Evolutionary conservation across 2,888 invertebrate species (phyloP).

Genomic region (Siphlonurus alternatus): DNA sequence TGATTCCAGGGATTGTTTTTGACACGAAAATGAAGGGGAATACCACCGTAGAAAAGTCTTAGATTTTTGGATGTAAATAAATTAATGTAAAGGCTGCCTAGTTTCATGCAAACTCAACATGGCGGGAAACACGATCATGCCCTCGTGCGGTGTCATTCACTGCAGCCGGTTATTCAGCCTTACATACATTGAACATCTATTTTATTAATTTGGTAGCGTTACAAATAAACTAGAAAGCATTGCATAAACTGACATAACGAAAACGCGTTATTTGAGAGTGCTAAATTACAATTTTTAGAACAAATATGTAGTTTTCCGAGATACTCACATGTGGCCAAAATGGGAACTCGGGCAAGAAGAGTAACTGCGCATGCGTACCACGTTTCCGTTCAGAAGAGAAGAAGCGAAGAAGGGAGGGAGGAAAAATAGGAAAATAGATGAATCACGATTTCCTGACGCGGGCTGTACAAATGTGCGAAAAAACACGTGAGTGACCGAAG

Average conservation of each 20-base stretch:
- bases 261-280: too few species aligned
- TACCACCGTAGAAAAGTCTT: too few species aligned
- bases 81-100: too few species aligned
- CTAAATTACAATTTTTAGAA: background rate
- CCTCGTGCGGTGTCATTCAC: conserved; percentile 1
- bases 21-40: too few species aligned
- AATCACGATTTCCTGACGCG: background rate
- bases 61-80: too few species aligned
- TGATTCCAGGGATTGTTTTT: too few species aligned
- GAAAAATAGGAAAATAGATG: background rate
- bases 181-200: background rate
- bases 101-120: conserved; percentile 25
- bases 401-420: background rate
- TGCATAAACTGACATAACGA: too few species aligned
- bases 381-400: conserved; percentile 21
- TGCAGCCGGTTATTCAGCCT: background rate
- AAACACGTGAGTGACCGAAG: too few species aligned
- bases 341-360: conserved; percentile 76
- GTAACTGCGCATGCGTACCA: conserved; percentile 52
- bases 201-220: too few species aligned
- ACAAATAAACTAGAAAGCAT: too few species aligned
- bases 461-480: too few species aligned
- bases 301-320: background rate
- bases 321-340: conserved; percentile 83
- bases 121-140: conserved; percentile 27